A percentile compares a stretch with the other conserved stretches of the same genome.
phyloP scores from a whole-genome alignment of 1,140 invertebrate species.

The Drosophila navojoa region DNA sequence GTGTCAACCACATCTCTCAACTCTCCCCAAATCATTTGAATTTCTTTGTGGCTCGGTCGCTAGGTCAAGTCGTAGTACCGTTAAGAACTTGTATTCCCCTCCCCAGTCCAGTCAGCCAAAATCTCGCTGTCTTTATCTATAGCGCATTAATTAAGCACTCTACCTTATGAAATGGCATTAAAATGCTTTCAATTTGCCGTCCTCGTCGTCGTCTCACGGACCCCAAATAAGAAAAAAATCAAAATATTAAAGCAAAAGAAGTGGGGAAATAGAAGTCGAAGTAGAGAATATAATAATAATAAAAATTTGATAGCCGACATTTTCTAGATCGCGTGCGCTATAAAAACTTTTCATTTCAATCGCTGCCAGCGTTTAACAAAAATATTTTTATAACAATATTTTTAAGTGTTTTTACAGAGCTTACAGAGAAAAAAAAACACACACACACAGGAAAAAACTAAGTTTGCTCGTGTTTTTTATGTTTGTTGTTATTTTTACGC shows the following conservation, averaged over 20 bases:
- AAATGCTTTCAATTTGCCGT: slow-evolving; percentile 38
- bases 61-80: slow-evolving; percentile 41
- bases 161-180: slow-evolving; percentile 29
- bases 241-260: slow-evolving; percentile 10
- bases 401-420: slow-evolving; percentile 28
- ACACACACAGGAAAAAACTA: slow-evolving; percentile 46
- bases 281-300: slow-evolving; percentile 2
- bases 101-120: not conserved
- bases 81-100: slow-evolving; percentile 13
- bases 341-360: slow-evolving; percentile 35
- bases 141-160: slow-evolving; percentile 37
- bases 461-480: slow-evolving; percentile 22
- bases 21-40: not conserved
- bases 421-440: slow-evolving; percentile 1
- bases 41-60: slow-evolving; percentile 31
- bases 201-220: not conserved
- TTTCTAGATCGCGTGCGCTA: slow-evolving; percentile 23
- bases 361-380: slow-evolving; percentile 22
- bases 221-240: not conserved
- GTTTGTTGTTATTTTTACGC: slow-evolving; percentile 63
- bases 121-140: slow-evolving; percentile 9
- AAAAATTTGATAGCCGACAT: slow-evolving; percentile 25
- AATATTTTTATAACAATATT: slow-evolving; percentile 54
- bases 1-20: not conserved
- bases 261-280: not conserved